Conservation (phyloP, 2,113 vertebrate species). For the Pyrgilauda ruficollis region DNA sequence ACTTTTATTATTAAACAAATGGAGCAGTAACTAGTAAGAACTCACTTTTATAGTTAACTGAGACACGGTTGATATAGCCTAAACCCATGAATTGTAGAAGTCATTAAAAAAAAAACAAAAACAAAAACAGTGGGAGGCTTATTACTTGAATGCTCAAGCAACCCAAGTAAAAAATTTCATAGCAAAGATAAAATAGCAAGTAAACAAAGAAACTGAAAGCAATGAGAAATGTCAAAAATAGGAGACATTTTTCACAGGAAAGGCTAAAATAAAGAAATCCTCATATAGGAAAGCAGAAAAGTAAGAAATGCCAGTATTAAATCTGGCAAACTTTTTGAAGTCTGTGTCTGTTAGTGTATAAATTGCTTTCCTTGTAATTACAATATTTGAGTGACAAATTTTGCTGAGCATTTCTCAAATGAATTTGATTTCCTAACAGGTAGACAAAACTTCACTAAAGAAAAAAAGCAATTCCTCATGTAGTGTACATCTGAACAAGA, state of each 20-base stretch:
- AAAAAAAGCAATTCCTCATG: not conserved
- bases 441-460: not conserved
- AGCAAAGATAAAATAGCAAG: not conserved
- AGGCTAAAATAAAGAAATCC: not conserved
- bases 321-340: not conserved
- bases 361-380: not conserved
- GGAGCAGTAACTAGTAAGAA: not conserved
- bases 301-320: not conserved
- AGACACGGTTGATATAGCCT: not conserved
- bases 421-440: not conserved
- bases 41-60: slow-evolving; percentile 2
- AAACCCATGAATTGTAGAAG: slow-evolving; percentile 3
- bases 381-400: not conserved
- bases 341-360: not conserved
- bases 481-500: not conserved
- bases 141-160: slow-evolving; percentile 11
- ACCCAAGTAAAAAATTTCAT: not conserved
- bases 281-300: not conserved
- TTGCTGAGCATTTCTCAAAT: not conserved
- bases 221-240: not conserved
- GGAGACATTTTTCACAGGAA: not conserved
- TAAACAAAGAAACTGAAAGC: slow-evolving; percentile 5
- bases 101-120: not conserved
- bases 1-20: not conserved
- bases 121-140: not conserved